Evolutionary conservation across 2,797 vertebrate genomes (phyloP).

Genomic region (Florisuga fusca): DNA sequence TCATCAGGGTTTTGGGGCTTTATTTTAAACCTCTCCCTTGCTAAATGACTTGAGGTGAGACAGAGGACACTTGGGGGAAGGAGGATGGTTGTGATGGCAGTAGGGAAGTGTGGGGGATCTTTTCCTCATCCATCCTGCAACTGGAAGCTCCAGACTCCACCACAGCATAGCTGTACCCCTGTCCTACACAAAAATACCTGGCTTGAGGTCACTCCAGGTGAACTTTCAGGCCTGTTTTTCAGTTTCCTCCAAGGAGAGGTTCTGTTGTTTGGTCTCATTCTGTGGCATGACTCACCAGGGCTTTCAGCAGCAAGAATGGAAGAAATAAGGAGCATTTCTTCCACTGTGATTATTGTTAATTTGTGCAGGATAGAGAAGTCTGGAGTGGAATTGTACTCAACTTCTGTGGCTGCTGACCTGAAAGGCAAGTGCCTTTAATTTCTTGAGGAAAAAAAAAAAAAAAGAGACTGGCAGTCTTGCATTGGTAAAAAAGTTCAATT

Average conservation of each 20-base stretch:
- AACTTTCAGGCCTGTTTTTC: neutral
- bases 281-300: neutral
- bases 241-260: neutral
- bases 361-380: neutral
- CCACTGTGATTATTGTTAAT: neutral
- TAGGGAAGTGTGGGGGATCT: neutral
- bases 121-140: neutral
- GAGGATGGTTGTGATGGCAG: neutral
- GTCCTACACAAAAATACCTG: neutral
- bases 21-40: rapidly evolving
- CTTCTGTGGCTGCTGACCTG: neutral
- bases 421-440: neutral
- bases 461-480: neutral
- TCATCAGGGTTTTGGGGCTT: neutral
- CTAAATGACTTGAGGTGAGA: neutral
- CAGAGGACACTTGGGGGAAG: neutral
- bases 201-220: neutral
- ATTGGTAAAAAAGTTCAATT: neutral
- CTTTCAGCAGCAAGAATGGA: neutral
- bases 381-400: neutral
- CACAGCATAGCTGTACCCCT: neutral
- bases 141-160: neutral
- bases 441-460: neutral
- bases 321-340: neutral
- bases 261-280: neutral